Conservation (phyloP, 2,113 vertebrate species). For the Catharus minimus region DNA sequence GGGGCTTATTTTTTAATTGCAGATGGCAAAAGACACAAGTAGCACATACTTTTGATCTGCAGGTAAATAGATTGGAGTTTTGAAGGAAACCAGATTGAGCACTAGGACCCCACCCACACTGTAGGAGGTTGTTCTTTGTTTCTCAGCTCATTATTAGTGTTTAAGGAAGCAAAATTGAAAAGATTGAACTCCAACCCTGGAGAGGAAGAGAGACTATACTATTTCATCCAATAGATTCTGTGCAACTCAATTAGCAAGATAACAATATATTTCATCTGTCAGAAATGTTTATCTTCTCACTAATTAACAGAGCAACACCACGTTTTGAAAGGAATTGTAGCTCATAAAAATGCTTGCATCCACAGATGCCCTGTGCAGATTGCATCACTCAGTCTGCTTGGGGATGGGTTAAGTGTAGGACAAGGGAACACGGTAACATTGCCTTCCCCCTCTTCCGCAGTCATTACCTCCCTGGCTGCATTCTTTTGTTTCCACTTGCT, state of each 20-base stretch:
- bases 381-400: background rate
- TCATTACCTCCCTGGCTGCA: background rate
- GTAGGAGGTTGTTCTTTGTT: background rate
- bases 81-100: background rate
- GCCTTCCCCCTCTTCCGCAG: background rate
- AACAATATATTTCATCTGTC: background rate
- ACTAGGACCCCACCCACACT: background rate
- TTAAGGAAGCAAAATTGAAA: background rate
- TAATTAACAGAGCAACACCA: background rate
- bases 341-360: background rate
- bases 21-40: background rate
- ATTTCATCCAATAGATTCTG: background rate
- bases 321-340: background rate
- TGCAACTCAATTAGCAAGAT: background rate
- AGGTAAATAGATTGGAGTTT: background rate
- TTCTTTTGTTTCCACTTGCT: conserved; percentile 16
- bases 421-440: background rate
- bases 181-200: background rate
- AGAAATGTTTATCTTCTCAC: background rate
- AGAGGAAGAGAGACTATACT: background rate
- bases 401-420: background rate
- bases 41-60: background rate
- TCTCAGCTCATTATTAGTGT: background rate
- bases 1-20: background rate
- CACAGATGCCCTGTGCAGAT: background rate